Conservation (phyloP, 2,797 vertebrate genomes). For the Harpagifer antarcticus region DNA sequence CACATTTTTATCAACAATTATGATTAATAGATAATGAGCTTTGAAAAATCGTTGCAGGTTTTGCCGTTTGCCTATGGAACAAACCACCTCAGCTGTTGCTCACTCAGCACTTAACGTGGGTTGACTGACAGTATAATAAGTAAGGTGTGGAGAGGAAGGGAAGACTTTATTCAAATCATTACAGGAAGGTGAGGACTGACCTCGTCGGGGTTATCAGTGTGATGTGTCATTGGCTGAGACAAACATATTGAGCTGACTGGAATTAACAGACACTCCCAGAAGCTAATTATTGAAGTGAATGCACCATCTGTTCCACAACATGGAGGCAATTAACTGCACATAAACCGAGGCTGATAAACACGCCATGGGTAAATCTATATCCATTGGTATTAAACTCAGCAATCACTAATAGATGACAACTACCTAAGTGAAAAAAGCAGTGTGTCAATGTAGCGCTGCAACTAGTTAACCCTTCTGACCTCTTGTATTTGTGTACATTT, state of each 20-base stretch:
- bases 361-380: slow-evolving; percentile 44
- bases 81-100: slow-evolving; percentile 14
- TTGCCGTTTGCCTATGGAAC: neutral
- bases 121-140: slow-evolving; percentile 29
- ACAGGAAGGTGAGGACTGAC: slow-evolving; percentile 41
- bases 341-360: slow-evolving; percentile 59
- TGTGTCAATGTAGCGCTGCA: slow-evolving; percentile 5
- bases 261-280: slow-evolving; percentile 54
- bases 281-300: slow-evolving; percentile 53
- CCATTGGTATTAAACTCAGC: slow-evolving; percentile 43
- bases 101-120: neutral
- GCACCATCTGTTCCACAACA: slow-evolving; percentile 71
- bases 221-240: slow-evolving; percentile 36
- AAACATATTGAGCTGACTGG: slow-evolving; percentile 53
- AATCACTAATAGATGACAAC: slow-evolving; percentile 37
- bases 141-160: slow-evolving; percentile 9
- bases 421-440: slow-evolving; percentile 5
- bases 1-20: neutral
- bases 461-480: slow-evolving; percentile 20
- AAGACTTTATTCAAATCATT: slow-evolving; percentile 33
- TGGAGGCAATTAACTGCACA: slow-evolving; percentile 65
- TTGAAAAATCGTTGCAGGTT: neutral
- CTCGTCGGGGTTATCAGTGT: slow-evolving; percentile 37
- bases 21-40: neutral
- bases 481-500: slow-evolving; percentile 32